A percentile compares a stretch with the other conserved stretches of the same genome.
Conservation (phyloP, 2,113 vertebrate genomes). For the Oryzias woworae region DNA sequence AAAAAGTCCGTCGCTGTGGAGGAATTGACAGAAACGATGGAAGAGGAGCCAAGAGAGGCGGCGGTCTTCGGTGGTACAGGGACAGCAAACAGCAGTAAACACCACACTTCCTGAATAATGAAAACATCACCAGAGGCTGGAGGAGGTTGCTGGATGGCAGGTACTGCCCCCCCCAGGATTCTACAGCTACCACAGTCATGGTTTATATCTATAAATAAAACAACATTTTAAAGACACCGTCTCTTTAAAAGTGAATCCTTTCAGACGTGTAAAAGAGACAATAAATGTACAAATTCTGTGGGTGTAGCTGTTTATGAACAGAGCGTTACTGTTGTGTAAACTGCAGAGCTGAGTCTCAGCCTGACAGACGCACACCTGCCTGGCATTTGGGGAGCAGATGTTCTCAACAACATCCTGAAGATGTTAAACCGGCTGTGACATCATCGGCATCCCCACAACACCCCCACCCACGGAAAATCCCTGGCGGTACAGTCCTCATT, state of each 20-base stretch:
- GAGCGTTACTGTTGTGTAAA: background rate
- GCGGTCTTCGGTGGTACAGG: constrained; percentile 45
- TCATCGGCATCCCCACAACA: constrained; percentile 12
- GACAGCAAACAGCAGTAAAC: constrained; percentile 61
- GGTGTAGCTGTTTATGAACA: too few species aligned
- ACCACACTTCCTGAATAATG: constrained; percentile 35
- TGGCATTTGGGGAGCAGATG: constrained; percentile 66
- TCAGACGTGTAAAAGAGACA: too few species aligned
- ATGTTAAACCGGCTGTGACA: constrained; percentile 44
- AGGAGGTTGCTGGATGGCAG: too few species aligned
- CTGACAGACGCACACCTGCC: constrained; percentile 42
- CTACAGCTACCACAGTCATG: too few species aligned
- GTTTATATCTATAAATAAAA: too few species aligned
- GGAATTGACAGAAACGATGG: constrained; percentile 22
- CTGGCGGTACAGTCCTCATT: constrained; percentile 45
- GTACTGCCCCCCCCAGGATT: too few species aligned
- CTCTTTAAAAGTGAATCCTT: too few species aligned
- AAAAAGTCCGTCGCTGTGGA: constrained; percentile 48
- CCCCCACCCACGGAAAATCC: constrained; percentile 41
- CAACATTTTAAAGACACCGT: too few species aligned
- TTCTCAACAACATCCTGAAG: constrained; percentile 36
- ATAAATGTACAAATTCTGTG: too few species aligned
- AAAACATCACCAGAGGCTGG: too few species aligned
- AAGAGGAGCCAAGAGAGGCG: constrained; percentile 50
- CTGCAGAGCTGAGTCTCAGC: background rate